Base-by-base conservation (phyloP, 2,888 invertebrate genomes). In the Apotomis betuletana region DNA sequence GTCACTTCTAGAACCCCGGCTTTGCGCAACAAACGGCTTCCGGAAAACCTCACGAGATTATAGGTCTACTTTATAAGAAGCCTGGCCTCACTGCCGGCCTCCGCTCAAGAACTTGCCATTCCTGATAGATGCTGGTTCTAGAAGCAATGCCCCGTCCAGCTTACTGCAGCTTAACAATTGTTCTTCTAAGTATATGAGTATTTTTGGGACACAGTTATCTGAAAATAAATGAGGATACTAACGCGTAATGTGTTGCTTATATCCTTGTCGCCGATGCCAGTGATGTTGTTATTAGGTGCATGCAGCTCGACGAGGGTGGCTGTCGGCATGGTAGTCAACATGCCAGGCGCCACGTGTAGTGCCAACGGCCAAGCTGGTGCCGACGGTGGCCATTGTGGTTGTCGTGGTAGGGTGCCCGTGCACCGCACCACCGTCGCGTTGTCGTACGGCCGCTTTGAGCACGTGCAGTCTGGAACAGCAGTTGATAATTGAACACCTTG, bases 351-450 rank as follows among this genome's bases (percentile, higher is more conserved):
- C 15, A 52, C 70, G 12, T 46, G 46, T 4, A 70, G 59, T 9
- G 58, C 70, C 38, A 70, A 54, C 12, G 70, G 70, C 46, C 38
- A 69, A 9, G 5, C 12, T 4, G 27, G 51, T 4, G 58, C 41
- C 5, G 70, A 80, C 80, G 36, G 51, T 76, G 8, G 55, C 67
- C 68, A 79, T 63, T 69, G 38, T 49, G 13, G 75, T 76, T n/a
- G 13, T 57, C 41, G 68, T 51, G 38, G 75, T 75, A 55, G 57
- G 49, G 62, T 36, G 44, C 74, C 74, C 44, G 44, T 36, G 69
- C 81, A 76, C 12, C 64, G 58, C 44, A 79, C 80, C 70, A 78
- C 59, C 9, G 75, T 65, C 41, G 74, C 75, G 63, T 60, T 72
- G 36, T 69, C 74, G 64, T 81, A 74, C 12, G 75, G 44, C 6